Evolutionary conservation across 2,113 vertebrate species (phyloP).

Genomic region (Oncorhynchus nerka): DNA sequence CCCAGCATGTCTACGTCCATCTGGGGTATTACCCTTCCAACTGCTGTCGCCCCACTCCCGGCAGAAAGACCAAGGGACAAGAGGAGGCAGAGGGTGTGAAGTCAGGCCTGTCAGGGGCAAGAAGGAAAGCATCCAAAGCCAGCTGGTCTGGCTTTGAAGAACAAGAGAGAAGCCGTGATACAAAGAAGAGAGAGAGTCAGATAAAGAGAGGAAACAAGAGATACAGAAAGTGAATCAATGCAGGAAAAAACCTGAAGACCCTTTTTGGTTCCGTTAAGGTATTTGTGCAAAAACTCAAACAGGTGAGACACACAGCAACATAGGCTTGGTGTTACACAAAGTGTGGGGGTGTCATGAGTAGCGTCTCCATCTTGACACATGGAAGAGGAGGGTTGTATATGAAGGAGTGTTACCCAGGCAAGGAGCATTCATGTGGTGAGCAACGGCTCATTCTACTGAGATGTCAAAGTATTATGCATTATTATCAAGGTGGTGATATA

Average conservation of each 20-base stretch:
- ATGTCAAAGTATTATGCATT: neutral
- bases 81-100: slow-evolving; percentile 72
- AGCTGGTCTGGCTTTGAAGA: slow-evolving; percentile 79
- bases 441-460: neutral
- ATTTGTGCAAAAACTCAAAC: slow-evolving; percentile 66
- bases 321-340: neutral
- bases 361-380: neutral
- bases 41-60: slow-evolving; percentile 70
- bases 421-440: neutral
- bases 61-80: slow-evolving; percentile 73
- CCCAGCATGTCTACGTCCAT: slow-evolving; percentile 67
- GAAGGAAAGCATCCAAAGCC: slow-evolving; percentile 75
- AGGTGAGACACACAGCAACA: slow-evolving; percentile 72
- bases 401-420: neutral
- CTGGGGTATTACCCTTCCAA: slow-evolving; percentile 76
- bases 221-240: slow-evolving; percentile 48
- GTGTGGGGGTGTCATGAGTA: slow-evolving; percentile 4
- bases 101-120: slow-evolving; percentile 75
- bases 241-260: slow-evolving; percentile 65
- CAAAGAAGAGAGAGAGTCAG: slow-evolving; percentile 40
- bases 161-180: slow-evolving; percentile 36
- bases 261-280: slow-evolving; percentile 65
- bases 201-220: slow-evolving; percentile 32
- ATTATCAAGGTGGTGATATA: no score
- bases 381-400: neutral